phyloP scores from a whole-genome alignment of 2,888 invertebrate genomes.

The Tinea semifulvella region DNA sequence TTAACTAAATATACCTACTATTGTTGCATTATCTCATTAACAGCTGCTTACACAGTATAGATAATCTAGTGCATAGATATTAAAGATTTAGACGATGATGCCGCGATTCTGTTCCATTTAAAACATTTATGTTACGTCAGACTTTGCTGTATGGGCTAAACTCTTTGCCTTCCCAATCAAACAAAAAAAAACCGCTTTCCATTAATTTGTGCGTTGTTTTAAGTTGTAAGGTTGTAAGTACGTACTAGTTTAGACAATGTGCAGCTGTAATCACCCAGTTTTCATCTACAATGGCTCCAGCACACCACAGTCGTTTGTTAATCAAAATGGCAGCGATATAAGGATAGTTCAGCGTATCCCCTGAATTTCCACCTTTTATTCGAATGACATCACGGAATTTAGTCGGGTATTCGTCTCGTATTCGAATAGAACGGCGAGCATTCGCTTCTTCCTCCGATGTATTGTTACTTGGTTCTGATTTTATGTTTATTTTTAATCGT shows the following conservation, averaged over 20 bases:
- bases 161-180: too few relatives aligned
- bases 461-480: background rate
- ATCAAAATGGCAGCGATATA: constrained; percentile 56
- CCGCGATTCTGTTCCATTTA: too few relatives aligned
- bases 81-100: too few relatives aligned
- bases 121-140: too few relatives aligned
- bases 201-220: too few relatives aligned
- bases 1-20: too few relatives aligned
- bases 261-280: constrained; percentile 58
- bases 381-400: background rate
- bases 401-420: background rate
- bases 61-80: too few relatives aligned
- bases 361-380: constrained; percentile 33
- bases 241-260: constrained; percentile 58
- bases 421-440: background rate
- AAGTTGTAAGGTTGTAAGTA: constrained; percentile 16
- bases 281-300: constrained; percentile 47
- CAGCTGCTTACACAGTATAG: too few relatives aligned
- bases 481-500: background rate
- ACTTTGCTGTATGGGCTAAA: too few relatives aligned
- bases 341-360: constrained; percentile 43
- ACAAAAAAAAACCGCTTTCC: too few relatives aligned
- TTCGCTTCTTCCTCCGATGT: background rate
- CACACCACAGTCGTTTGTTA: constrained; percentile 53
- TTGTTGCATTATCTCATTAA: too few relatives aligned